These are phyloP conservation scores for Prionailurus viverrinus DNA, from an alignment of 2,113 vertebrate species.

Conservation along the genomic window DNA sequence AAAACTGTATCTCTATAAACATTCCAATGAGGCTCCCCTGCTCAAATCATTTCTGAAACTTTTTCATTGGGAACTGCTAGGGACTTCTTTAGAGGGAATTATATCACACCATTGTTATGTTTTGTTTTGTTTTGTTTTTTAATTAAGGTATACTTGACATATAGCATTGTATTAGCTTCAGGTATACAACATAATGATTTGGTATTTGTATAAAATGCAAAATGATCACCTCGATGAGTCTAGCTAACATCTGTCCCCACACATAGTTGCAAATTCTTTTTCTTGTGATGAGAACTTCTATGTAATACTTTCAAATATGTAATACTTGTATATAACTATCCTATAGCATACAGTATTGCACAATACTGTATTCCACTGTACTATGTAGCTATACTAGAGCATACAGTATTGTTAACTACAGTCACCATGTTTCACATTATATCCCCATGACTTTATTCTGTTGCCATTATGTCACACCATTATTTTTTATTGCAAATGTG, in stretches of 20 bases:
- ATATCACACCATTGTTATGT: not conserved
- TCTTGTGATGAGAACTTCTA: not conserved
- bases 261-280: not conserved
- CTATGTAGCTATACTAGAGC: not conserved
- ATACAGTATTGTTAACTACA: not conserved
- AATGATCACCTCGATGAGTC: not conserved
- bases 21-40: not conserved
- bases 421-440: not conserved
- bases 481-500: constrained; percentile 1
- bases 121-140: not conserved
- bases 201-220: not conserved
- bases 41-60: not conserved
- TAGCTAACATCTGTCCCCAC: not conserved
- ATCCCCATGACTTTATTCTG: not conserved
- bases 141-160: not conserved
- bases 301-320: not conserved
- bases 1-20: not conserved
- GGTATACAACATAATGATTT: not conserved
- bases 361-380: not conserved
- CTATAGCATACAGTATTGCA: not conserved
- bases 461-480: no score
- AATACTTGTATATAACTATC: not conserved
- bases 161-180: not conserved
- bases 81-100: not conserved
- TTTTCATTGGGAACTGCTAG: not conserved